Evolutionary conservation across 1,140 invertebrate genomes (phyloP).

Genomic region (Nephila pilipes): DNA sequence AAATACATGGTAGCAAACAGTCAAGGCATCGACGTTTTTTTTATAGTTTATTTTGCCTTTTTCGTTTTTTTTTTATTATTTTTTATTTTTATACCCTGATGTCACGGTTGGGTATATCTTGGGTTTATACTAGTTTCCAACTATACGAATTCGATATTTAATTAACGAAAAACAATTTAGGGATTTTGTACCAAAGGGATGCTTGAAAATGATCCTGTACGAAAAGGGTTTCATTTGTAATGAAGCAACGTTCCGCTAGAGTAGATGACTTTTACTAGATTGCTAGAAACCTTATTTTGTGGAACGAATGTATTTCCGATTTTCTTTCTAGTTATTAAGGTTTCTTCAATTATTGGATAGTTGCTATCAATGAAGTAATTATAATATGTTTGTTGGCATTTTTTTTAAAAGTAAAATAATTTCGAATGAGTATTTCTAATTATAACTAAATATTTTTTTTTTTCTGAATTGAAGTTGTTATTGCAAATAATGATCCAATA

Average conservation of each 20-base stretch:
- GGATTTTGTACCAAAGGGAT: neutral
- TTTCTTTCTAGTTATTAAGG: slow-evolving; percentile 1
- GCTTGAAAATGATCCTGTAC: neutral
- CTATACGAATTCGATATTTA: neutral
- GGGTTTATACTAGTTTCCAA: neutral
- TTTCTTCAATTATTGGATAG: neutral
- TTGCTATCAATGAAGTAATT: neutral
- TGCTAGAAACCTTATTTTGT: neutral
- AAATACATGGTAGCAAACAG: neutral
- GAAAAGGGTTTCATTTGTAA: neutral
- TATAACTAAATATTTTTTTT: no score
- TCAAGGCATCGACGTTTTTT: no score
- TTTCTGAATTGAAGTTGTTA: no score
- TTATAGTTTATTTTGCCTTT: no score
- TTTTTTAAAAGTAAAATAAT: no score
- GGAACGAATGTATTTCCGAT: neutral
- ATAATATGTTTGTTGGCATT: neutral
- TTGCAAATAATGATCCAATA: no score
- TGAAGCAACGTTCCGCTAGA: neutral
- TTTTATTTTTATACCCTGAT: neutral
- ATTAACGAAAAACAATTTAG: slow-evolving; percentile 32
- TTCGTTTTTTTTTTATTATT: no score
- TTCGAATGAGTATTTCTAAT: no score
- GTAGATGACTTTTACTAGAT: neutral
- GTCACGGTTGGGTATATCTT: neutral